Evolutionary conservation across 2,797 vertebrate species (phyloP).

Genomic region (Bufotes viridis): DNA sequence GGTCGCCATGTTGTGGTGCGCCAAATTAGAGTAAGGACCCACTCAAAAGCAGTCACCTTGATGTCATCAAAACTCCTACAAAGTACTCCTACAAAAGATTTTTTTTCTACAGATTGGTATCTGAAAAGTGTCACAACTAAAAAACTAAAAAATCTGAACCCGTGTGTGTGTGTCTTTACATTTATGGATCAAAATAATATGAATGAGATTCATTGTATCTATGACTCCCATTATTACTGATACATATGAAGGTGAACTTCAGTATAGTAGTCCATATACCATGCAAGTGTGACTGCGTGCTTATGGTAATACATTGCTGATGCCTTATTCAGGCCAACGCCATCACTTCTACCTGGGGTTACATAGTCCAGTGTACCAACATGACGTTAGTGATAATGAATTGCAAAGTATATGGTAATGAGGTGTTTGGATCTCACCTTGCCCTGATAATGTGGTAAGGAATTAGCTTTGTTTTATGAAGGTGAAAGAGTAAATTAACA

Average conservation of each 20-base stretch:
- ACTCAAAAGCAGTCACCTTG: too few species aligned
- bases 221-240: too few species aligned
- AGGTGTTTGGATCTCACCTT: conserved; percentile 2
- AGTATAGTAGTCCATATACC: background rate
- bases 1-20: too few species aligned
- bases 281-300: background rate
- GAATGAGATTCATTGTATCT: background rate
- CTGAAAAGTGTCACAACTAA: too few species aligned
- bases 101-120: too few species aligned
- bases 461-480: background rate
- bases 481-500: conserved; percentile 10
- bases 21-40: too few species aligned
- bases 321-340: background rate
- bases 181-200: background rate
- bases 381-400: conserved; percentile 19
- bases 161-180: too few species aligned
- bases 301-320: background rate
- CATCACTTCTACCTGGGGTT: background rate
- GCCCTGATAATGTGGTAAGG: background rate
- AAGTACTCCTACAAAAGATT: too few species aligned
- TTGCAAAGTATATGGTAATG: conserved; percentile 35
- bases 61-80: too few species aligned
- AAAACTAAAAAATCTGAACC: too few species aligned
- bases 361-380: background rate
- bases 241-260: too few species aligned